A percentile compares a stretch with the other conserved stretches of the same genome.
Evolutionary conservation across 2,797 vertebrate species (phyloP).

Genomic region (Cynodonichthys magdalenae): DNA sequence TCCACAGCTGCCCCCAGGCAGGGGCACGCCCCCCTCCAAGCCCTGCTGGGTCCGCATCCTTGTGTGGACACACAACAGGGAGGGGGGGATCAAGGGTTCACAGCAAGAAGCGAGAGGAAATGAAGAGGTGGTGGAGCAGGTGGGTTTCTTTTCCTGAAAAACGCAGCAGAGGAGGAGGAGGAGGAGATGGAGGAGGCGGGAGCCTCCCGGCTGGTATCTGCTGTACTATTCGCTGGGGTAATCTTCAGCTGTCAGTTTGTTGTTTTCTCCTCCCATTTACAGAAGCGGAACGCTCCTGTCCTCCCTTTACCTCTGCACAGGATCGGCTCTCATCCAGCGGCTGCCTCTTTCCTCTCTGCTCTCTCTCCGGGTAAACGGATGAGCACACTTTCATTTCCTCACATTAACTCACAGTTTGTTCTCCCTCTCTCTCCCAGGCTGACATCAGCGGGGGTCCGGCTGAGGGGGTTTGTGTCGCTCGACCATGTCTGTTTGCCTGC

Average conservation of each 20-base stretch:
- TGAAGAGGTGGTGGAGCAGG: conserved; percentile 40
- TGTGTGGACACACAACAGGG: conserved; percentile 30
- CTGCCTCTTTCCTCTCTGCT: conserved; percentile 26
- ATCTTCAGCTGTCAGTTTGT: conserved; percentile 62
- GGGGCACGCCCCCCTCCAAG: conserved; percentile 85
- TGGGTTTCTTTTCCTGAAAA: conserved; percentile 37
- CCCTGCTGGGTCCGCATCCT: conserved; percentile 88
- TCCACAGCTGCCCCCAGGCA: conserved; percentile 87
- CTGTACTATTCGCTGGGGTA: conserved; percentile 52
- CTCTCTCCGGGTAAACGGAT: conserved; percentile 46
- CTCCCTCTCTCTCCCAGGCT: conserved; percentile 48
- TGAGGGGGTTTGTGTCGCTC: conserved; percentile 76
- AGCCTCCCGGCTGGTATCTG: conserved; percentile 38
- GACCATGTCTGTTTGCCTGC: conserved; percentile 29
- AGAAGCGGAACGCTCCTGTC: conserved; percentile 35
- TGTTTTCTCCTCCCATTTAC: conserved; percentile 37
- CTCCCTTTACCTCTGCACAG: conserved; percentile 50
- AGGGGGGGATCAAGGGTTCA: conserved; percentile 6
- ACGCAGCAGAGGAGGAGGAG: conserved; percentile 10
- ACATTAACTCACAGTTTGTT: conserved; percentile 41
- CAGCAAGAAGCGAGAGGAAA: conserved; percentile 30
- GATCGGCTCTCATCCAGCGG: background rate
- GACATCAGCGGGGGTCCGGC: conserved; percentile 87
- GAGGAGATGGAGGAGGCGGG: conserved; percentile 28
- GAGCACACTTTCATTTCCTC: conserved; percentile 52